Percentiles rank a stretch among this genome's conserved stretches.
Conservation (phyloP, 2,797 vertebrate species). For the Vireo griseus region DNA sequence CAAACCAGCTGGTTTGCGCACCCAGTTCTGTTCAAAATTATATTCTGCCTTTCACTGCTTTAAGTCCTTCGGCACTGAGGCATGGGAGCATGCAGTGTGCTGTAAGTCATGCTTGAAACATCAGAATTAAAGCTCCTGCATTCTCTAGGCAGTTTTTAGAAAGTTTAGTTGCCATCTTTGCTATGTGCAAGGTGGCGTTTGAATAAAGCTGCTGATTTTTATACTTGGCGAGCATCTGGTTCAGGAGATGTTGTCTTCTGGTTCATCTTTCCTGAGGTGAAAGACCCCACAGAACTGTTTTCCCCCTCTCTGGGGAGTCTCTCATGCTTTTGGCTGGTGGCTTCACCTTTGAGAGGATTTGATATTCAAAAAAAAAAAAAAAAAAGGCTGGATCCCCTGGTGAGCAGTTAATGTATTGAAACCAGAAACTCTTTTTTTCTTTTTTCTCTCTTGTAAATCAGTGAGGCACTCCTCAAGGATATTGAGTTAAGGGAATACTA, state of each 20-base stretch:
- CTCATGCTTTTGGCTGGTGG: background rate
- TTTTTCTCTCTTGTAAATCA: slow-evolving; percentile 16
- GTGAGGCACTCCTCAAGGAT: background rate
- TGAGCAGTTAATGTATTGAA: slow-evolving; percentile 10
- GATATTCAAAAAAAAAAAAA: background rate
- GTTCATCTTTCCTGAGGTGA: background rate
- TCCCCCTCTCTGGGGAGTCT: background rate
- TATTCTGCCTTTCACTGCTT: background rate
- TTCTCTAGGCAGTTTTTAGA: background rate
- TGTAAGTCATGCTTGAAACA: background rate
- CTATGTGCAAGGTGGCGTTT: background rate
- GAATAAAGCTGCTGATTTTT: background rate
- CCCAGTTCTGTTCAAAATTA: background rate
- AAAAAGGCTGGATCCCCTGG: background rate
- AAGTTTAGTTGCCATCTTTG: background rate
- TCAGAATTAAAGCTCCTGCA: background rate
- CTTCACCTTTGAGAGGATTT: background rate
- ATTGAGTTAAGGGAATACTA: background rate
- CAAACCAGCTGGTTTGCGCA: background rate
- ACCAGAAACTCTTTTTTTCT: slow-evolving; percentile 20
- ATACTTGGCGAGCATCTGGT: background rate
- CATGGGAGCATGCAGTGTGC: rapidly evolving
- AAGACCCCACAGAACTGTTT: background rate
- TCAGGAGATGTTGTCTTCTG: background rate
- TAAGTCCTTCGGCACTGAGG: background rate